These are phyloP conservation scores for Sphyrna mokarran DNA, from an alignment of 2,113 vertebrate genomes.

Conservation along the genomic window DNA sequence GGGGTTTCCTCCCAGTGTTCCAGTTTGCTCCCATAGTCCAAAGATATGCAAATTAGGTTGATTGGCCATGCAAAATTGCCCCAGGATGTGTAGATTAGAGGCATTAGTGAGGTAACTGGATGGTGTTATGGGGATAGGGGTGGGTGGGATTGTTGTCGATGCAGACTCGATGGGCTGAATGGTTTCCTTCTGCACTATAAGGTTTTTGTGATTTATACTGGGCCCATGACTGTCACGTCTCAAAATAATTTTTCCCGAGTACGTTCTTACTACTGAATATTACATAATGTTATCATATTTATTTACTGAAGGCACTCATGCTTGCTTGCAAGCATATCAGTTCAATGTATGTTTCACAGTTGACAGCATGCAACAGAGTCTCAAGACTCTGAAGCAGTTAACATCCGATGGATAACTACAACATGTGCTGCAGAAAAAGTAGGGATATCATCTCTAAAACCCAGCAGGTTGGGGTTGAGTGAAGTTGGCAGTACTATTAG, in stretches of 20 bases:
- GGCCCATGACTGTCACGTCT: neutral
- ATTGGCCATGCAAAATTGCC: too few species aligned
- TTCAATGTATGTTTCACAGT: neutral
- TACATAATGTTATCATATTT: neutral
- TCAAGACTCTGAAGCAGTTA: neutral
- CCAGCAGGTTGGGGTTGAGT: constrained; percentile 10
- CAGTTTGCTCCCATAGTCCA: too few species aligned
- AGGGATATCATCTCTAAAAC: neutral
- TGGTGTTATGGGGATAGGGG: too few species aligned
- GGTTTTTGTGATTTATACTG: neutral
- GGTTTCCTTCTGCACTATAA: too few species aligned
- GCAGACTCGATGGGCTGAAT: too few species aligned
- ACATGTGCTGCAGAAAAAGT: neutral
- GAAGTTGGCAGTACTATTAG: neutral
- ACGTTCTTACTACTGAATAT: neutral
- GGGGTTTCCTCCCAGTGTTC: too few species aligned
- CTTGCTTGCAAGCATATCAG: neutral
- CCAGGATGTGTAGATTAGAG: too few species aligned
- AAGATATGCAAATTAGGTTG: too few species aligned
- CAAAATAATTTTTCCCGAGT: neutral
- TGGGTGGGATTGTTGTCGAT: too few species aligned
- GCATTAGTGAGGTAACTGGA: too few species aligned
- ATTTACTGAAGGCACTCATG: neutral
- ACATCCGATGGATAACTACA: neutral
- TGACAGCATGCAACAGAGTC: neutral